Conservation (phyloP, 1,140 invertebrate genomes). For the Cyclina sinensis region DNA sequence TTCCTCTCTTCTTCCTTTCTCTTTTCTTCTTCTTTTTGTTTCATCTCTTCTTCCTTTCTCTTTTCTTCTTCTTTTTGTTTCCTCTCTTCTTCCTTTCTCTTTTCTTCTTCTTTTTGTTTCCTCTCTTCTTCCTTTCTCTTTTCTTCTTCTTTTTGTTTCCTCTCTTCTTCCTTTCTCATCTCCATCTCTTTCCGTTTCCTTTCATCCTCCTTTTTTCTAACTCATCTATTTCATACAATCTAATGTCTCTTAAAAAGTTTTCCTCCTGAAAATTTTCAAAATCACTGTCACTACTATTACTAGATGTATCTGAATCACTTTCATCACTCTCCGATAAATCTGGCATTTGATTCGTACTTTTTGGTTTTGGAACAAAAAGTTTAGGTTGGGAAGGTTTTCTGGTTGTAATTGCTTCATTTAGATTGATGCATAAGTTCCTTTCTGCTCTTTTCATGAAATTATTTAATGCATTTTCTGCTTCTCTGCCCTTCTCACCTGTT, state of each 20-base stretch:
- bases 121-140: not conserved
- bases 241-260: not conserved
- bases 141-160: not conserved
- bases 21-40: not conserved
- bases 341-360: not conserved
- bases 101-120: not conserved
- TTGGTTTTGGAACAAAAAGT: not conserved
- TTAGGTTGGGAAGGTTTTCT: not conserved
- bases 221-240: constrained; percentile 25
- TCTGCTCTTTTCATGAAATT: constrained; percentile 5
- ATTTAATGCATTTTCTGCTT: constrained; percentile 33
- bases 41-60: not conserved
- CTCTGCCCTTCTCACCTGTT: not conserved
- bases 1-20: constrained; percentile 27
- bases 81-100: not conserved
- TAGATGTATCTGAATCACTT: not conserved
- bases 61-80: not conserved
- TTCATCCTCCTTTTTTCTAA: constrained; percentile 19
- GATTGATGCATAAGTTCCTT: not conserved
- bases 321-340: not conserved
- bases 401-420: not conserved
- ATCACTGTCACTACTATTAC: not conserved
- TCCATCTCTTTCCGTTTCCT: constrained; percentile 18
- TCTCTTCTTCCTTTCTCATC: not conserved
- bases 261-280: constrained; percentile 27